phyloP scores from a whole-genome alignment of 2,113 vertebrate species.

The Ictidomys tridecemlineatus region DNA sequence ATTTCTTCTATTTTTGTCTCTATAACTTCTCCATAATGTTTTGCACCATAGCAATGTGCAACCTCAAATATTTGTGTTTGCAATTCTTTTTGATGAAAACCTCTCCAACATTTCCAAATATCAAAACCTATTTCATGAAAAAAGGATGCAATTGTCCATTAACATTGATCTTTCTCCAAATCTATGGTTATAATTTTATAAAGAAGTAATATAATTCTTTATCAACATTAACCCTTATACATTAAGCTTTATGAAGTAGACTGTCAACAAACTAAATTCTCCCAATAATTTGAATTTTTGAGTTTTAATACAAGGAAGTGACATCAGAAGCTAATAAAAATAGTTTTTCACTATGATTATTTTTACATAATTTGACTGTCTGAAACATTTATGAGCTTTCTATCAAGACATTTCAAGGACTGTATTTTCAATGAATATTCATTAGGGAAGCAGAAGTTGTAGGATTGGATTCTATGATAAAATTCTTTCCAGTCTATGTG shows the following conservation, averaged over 20 bases:
- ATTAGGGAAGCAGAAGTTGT: not conserved
- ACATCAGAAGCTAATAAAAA: not conserved
- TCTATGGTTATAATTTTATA: not conserved
- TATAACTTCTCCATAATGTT: not conserved
- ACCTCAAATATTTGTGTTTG: not conserved
- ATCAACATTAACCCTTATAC: not conserved
- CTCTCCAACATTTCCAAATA: not conserved
- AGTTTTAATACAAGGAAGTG: not conserved
- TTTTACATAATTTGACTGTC: not conserved
- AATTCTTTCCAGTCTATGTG: rapidly evolving
- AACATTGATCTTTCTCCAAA: not conserved
- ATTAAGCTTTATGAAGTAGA: not conserved
- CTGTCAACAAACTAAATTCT: not conserved
- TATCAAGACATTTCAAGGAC: not conserved
- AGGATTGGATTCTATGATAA: not conserved
- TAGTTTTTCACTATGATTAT: not conserved
- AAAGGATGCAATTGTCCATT: not conserved
- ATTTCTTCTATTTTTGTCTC: not conserved
- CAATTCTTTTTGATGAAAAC: not conserved
- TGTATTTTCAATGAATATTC: not conserved
- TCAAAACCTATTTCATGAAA: not conserved
- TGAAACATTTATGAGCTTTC: not conserved
- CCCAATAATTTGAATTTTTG: not conserved
- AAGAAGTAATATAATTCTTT: not conserved
- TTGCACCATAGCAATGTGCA: not conserved